Percentiles rank a stretch among this genome's conserved stretches.
Conservation (phyloP, 2,113 vertebrate genomes). For the Crotalus tigris region DNA sequence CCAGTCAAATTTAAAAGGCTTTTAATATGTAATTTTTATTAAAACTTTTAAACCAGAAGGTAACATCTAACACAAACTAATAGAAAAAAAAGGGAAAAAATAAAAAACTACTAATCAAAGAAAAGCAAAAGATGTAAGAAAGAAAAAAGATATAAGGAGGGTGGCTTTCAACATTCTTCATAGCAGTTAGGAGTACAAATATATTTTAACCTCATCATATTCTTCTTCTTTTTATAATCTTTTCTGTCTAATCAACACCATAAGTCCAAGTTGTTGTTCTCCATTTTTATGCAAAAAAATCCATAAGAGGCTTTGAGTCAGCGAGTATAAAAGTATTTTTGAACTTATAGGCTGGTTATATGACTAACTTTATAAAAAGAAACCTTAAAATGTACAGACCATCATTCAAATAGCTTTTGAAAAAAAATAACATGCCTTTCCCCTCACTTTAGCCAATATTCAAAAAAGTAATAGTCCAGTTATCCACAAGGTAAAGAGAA, state of each 20-base stretch:
- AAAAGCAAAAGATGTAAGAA: not conserved
- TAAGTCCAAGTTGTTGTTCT: not conserved
- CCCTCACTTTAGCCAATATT: not conserved
- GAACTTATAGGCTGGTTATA: not conserved
- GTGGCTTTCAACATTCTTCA: not conserved
- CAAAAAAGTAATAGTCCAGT: rapidly evolving
- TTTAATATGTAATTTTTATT: not conserved
- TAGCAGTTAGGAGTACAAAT: not conserved
- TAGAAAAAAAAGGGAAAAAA: not conserved
- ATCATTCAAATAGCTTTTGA: not conserved
- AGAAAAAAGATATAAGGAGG: not conserved
- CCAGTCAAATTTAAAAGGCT: not conserved
- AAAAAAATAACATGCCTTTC: not conserved
- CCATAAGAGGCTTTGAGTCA: not conserved
- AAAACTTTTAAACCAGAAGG: not conserved
- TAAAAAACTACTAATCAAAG: not conserved
- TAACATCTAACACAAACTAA: not conserved
- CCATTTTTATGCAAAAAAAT: not conserved
- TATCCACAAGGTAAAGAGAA: not conserved
- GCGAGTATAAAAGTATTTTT: not conserved
- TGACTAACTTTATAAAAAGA: not conserved
- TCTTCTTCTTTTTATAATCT: not conserved
- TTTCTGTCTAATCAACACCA: not conserved
- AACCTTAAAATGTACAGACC: not conserved
- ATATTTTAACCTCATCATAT: not conserved